phyloP scores from a whole-genome alignment of 1,140 invertebrate species.

The Trichonephila clavata region DNA sequence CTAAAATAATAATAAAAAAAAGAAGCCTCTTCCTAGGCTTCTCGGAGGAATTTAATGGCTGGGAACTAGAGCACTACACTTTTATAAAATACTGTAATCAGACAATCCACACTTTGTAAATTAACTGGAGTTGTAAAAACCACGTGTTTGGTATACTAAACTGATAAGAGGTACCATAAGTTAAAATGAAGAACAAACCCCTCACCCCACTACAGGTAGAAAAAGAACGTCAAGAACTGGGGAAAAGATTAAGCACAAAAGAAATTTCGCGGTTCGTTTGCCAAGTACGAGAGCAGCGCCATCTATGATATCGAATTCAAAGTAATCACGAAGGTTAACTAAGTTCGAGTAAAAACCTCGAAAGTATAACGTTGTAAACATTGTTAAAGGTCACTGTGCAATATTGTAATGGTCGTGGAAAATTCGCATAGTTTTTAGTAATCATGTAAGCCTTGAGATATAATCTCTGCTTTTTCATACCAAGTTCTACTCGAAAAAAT shows the following conservation, averaged over 20 bases:
- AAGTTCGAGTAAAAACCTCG: not conserved
- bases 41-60: not conserved
- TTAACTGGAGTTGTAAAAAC: conserved; percentile 47
- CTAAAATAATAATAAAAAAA: not conserved
- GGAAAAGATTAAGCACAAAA: not conserved
- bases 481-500: conserved; percentile 24
- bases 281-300: conserved; percentile 40
- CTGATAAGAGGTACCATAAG: conserved; percentile 56
- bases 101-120: not conserved
- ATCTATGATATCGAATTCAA: conserved; percentile 26
- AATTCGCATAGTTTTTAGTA: conserved; percentile 15
- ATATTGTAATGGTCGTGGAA: not conserved
- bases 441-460: not conserved
- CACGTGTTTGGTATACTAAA: conserved; percentile 25
- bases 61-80: not conserved
- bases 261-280: conserved; percentile 43
- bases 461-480: conserved; percentile 3
- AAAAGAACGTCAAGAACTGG: conserved; percentile 25
- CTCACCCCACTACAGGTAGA: not conserved
- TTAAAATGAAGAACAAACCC: not conserved
- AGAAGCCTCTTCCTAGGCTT: not conserved
- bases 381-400: not conserved
- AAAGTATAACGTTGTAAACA: not conserved
- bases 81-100: conserved; percentile 25
- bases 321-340: conserved; percentile 49